phyloP scores from a whole-genome alignment of 1,140 invertebrate species.

The Mercenaria mercenaria region DNA sequence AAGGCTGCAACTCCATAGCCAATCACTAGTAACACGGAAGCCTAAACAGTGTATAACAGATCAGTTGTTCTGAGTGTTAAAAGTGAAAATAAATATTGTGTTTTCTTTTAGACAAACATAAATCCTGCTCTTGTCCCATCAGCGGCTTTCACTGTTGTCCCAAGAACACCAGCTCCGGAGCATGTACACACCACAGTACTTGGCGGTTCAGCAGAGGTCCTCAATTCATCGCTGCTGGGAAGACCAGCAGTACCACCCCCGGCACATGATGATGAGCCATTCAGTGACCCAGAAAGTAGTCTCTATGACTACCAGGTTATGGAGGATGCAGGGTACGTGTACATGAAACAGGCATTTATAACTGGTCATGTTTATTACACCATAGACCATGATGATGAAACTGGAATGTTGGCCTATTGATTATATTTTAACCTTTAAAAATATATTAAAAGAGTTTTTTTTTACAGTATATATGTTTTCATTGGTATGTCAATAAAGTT shows the following conservation, averaged over 20 bases:
- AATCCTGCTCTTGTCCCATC: slow-evolving; percentile 76
- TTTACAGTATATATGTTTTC: too few relatives aligned
- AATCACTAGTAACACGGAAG: too few relatives aligned
- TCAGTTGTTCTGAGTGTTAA: too few relatives aligned
- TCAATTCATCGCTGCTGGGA: slow-evolving; percentile 73
- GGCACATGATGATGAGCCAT: slow-evolving; percentile 62
- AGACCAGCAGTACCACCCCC: slow-evolving; percentile 54
- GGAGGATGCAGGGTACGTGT: slow-evolving; percentile 76
- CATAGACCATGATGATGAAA: too few relatives aligned
- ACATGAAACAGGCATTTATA: neutral
- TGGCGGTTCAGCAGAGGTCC: slow-evolving; percentile 66
- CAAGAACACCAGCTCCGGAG: slow-evolving; percentile 73
- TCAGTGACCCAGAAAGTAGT: slow-evolving; percentile 83
- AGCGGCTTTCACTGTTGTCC: slow-evolving; percentile 77
- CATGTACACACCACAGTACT: slow-evolving; percentile 66
- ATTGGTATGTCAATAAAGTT: too few relatives aligned
- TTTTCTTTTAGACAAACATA: slow-evolving; percentile 73
- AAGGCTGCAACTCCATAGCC: too few relatives aligned
- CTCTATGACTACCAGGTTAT: slow-evolving; percentile 82
- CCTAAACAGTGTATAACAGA: too few relatives aligned
- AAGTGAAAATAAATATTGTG: neutral
- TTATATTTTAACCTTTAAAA: too few relatives aligned
- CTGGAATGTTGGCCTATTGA: too few relatives aligned
- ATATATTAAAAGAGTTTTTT: too few relatives aligned
- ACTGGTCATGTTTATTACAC: neutral